Evolutionary conservation across 1,140 invertebrate species (phyloP).

Genomic region (Eciton burchellii): DNA sequence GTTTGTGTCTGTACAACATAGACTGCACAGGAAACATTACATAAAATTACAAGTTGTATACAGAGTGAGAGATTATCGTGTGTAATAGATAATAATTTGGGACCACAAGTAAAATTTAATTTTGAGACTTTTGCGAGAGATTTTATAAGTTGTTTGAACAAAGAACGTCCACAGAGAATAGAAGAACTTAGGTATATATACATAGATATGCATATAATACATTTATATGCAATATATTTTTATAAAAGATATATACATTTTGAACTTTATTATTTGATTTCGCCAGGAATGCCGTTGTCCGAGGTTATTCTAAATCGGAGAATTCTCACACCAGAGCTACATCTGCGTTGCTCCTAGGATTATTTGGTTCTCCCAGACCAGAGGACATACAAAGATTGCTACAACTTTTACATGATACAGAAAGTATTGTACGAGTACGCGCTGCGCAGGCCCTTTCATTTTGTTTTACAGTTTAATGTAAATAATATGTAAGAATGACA

Average conservation of each 20-base stretch:
- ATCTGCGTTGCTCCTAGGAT: constrained; percentile 80
- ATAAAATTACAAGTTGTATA: constrained; percentile 70
- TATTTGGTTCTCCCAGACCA: constrained; percentile 77
- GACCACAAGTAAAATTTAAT: constrained; percentile 64
- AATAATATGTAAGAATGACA: constrained; percentile 17
- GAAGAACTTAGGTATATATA: constrained; percentile 79
- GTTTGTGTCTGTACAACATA: constrained; percentile 56
- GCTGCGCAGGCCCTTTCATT: constrained; percentile 87
- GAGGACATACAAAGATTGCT: constrained; percentile 86
- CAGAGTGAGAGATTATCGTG: constrained; percentile 72
- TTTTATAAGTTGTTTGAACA: constrained; percentile 76
- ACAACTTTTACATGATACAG: constrained; percentile 87
- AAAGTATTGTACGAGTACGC: constrained; percentile 86
- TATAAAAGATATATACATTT: background rate
- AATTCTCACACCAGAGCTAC: constrained; percentile 76
- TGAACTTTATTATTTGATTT: constrained; percentile 41
- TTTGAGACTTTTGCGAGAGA: constrained; percentile 76
- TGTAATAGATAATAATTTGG: constrained; percentile 72
- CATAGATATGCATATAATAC: background rate
- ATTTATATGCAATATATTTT: constrained; percentile 22
- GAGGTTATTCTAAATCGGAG: constrained; percentile 82
- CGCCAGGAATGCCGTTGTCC: constrained; percentile 78
- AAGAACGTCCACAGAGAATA: constrained; percentile 77
- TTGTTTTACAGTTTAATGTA: constrained; percentile 73
- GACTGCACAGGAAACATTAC: constrained; percentile 77